Percentiles rank a stretch among this genome's conserved stretches.
Conservation (phyloP, 1,140 invertebrate genomes). For the Macrotrachela quadricornifera region DNA sequence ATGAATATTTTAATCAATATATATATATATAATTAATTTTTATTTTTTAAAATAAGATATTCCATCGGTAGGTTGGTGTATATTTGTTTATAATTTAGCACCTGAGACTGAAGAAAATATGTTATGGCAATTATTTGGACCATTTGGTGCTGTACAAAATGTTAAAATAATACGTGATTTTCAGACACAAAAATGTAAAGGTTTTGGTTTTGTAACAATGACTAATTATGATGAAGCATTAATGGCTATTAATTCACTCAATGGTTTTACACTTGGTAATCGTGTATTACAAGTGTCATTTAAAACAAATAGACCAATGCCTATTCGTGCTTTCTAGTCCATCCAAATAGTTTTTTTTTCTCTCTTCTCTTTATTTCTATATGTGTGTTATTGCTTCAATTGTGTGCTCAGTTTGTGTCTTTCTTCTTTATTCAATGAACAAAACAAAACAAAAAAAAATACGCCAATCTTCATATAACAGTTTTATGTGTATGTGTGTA, state of each 20-base stretch:
- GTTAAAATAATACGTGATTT: slow-evolving; percentile 85
- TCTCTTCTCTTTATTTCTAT: too few relatives aligned
- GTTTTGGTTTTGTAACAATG: slow-evolving; percentile 99
- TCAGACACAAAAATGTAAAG: slow-evolving; percentile 96
- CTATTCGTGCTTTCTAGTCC: too few relatives aligned
- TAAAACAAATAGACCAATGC: slow-evolving; percentile 41
- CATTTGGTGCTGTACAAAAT: slow-evolving; percentile 91
- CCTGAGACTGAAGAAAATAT: slow-evolving; percentile 95
- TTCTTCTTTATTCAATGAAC: too few relatives aligned
- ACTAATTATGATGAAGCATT: slow-evolving; percentile 96
- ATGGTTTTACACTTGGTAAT: slow-evolving; percentile 89
- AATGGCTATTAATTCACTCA: slow-evolving; percentile 84
- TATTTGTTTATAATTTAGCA: slow-evolving; percentile 93
- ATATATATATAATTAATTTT: background rate
- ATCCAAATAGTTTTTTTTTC: too few relatives aligned
- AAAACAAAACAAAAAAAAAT: too few relatives aligned
- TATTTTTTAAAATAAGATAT: background rate
- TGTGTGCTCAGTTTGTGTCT: too few relatives aligned
- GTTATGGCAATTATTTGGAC: slow-evolving; percentile 93
- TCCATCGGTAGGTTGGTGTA: slow-evolving; percentile 51
- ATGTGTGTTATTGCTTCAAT: too few relatives aligned
- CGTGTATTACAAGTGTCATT: slow-evolving; percentile 93
- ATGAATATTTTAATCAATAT: background rate
- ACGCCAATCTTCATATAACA: too few relatives aligned
- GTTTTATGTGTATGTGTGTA: too few relatives aligned